These are phyloP conservation scores for Leptocoma aspasia DNA, from an alignment of 2,113 vertebrate genomes.

Conservation along the genomic window DNA sequence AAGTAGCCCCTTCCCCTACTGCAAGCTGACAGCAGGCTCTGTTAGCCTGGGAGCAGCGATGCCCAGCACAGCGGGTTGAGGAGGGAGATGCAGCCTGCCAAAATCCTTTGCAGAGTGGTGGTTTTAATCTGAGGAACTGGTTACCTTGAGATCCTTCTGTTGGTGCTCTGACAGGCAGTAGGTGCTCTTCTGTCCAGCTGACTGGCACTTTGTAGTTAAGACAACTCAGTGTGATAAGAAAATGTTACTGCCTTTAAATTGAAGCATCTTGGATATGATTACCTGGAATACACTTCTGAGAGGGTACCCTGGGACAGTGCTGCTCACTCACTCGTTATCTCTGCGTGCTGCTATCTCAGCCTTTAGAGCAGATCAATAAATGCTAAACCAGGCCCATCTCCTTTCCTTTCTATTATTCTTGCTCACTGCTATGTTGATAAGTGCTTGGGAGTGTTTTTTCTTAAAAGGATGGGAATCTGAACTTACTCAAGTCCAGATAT, in stretches of 20 bases:
- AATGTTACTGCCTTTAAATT: not conserved
- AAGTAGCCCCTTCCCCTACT: not conserved
- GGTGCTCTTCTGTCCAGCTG: not conserved
- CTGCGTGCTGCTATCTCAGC: not conserved
- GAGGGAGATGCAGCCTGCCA: not conserved
- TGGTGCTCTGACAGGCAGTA: not conserved
- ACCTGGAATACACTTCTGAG: not conserved
- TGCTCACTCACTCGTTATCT: fast-evolving
- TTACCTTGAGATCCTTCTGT: not conserved
- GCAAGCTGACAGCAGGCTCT: not conserved
- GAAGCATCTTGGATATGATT: not conserved
- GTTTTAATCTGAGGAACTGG: not conserved
- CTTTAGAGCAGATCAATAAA: not conserved
- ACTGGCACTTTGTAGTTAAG: not conserved
- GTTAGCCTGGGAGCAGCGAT: fast-evolving
- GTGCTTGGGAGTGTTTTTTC: not conserved
- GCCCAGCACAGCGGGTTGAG: fast-evolving
- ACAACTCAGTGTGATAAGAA: not conserved
- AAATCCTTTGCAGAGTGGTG: not conserved
- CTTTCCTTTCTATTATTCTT: not conserved
- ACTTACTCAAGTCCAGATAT: not conserved
- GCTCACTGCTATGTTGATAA: not conserved
- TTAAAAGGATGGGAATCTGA: not conserved
- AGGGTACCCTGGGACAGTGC: not conserved
- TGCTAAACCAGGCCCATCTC: not conserved